These are phyloP conservation scores for Uria lomvia DNA, from an alignment of 2,113 vertebrate genomes.

Conservation along the genomic window DNA sequence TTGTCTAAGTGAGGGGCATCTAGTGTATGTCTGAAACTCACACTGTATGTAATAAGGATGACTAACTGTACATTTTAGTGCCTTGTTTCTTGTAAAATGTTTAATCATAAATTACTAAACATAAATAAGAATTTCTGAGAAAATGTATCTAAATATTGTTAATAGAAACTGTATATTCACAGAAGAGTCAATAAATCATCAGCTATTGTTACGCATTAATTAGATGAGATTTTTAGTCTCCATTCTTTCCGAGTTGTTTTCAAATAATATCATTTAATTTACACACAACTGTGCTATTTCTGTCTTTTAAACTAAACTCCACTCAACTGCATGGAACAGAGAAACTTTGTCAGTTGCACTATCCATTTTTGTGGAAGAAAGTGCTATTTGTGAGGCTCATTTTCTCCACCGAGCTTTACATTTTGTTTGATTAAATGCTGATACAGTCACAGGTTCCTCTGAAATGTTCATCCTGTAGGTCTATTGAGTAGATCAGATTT, in stretches of 20 bases:
- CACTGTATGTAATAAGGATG: not conserved
- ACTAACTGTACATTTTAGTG: conserved; percentile 46
- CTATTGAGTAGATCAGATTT: not conserved
- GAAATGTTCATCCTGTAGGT: not conserved
- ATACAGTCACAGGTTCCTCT: not conserved
- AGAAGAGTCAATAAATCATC: conserved; percentile 42
- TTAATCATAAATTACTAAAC: conserved; percentile 38
- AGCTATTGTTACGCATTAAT: not conserved
- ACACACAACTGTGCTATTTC: not conserved
- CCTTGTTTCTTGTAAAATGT: conserved; percentile 51
- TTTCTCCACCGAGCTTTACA: not conserved
- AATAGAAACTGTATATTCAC: conserved; percentile 36
- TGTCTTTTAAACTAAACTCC: not conserved
- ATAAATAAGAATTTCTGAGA: conserved; percentile 32
- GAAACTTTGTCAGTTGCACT: not conserved
- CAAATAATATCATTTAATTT: not conserved
- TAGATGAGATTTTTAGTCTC: not conserved
- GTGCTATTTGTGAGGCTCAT: not conserved
- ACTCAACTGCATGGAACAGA: not conserved
- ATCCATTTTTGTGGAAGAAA: not conserved
- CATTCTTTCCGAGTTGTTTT: conserved; percentile 7
- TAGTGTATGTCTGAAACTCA: not conserved
- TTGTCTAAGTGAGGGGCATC: not conserved
- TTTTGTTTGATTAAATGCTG: not conserved
- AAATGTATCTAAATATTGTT: conserved; percentile 33